Base-by-base conservation (phyloP, 2,888 invertebrate genomes). In the Formica aserva region DNA sequence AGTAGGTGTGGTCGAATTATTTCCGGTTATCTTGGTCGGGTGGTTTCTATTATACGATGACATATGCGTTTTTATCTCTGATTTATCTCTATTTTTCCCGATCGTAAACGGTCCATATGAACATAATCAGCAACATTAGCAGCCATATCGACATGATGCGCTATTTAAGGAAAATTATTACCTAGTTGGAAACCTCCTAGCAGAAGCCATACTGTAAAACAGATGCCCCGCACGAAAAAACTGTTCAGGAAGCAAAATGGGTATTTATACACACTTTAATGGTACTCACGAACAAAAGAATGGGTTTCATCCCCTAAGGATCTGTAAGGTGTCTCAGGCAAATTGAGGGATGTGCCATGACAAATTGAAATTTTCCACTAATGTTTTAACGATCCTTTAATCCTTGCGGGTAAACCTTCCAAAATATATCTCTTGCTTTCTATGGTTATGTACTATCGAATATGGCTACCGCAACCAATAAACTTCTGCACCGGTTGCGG, bases 81-180 rank as follows among this genome's bases (percentile, higher is more conserved):
- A 82, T 69, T 88, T 83, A 78, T 66, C 38, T 9, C 22, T 75
- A 52, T 52, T 32, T 52, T 66, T 18, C 41, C 48, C 35, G 26
- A 22, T 29, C 45, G 11, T 41, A 32, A n/a, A 13, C 41, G 29
- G 76, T 22, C 38, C 15, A 11, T 11, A 11, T 66, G 77, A 72
- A 78, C 60, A 32, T 57, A 67, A 77, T 55, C 62, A 57, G 62
- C 48, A 77, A 35, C 81, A 80, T 87, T 62, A 63, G 52, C 84
- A 83, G 84, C 63, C 80, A 80, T 72, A 45, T 75, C 76, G 86
- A 86, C 85, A 89, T 89, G 86, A 77, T 83, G 41, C 77, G 78
- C 88, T 85, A 85, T 81, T 91, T 89, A 89, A 85, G 86, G 89
- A 84, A 88, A 91, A 91, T 91, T 89, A 89, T 90, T 91, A 89